Evolutionary conservation across 2,888 invertebrate species (phyloP), one percentile per base, ranked within the genome.

Genomic region (Alloscopus bannaensis): DNA sequence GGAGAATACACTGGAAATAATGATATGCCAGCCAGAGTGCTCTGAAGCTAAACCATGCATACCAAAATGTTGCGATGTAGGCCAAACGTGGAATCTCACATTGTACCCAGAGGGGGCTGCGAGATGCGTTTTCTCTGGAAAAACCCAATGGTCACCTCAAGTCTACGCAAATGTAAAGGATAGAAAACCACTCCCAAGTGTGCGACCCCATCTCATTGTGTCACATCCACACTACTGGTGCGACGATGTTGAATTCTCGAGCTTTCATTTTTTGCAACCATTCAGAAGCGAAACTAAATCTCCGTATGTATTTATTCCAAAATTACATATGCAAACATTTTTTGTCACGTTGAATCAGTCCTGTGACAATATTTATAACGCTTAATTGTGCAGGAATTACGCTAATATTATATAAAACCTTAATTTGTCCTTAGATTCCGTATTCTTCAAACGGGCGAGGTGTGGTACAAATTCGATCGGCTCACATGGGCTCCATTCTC

Each of bases 31-130:
- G 22, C 78, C 84, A 36, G 84, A 82, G n/a, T 86, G 86, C 66
- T 69, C 76, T 0, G 73, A 59, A n/a, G 47, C 24, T 3, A 65
- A 68, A 20, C 84, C 86, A 24, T 85, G 86, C 64, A 62, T 86
- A 40, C 64, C 73, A 16, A 86, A 86, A 77, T 86, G 86, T 31
- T 86, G 86, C 64, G 83, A 82, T 2, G 26, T 84, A n/a, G 80
- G 81, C 24, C 77, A 86, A 76, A 82, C 83, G 8, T 84, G 84
- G 84, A 81, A 86, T 52, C 57, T 83, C 24, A 42, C 75, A 8
- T 40, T 52, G 20, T 83, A 78, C 22, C 78, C 71, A 3, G 80
- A 83, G 45, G 70, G 77, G 1, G 42, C 79, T 16, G 68, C 82
- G 40, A 68, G 70, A 36, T 80, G 84, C 73, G 20, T 45, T 8